Base-by-base conservation (phyloP, 2,888 invertebrate genomes). In the Taphrorychus bicolor region DNA sequence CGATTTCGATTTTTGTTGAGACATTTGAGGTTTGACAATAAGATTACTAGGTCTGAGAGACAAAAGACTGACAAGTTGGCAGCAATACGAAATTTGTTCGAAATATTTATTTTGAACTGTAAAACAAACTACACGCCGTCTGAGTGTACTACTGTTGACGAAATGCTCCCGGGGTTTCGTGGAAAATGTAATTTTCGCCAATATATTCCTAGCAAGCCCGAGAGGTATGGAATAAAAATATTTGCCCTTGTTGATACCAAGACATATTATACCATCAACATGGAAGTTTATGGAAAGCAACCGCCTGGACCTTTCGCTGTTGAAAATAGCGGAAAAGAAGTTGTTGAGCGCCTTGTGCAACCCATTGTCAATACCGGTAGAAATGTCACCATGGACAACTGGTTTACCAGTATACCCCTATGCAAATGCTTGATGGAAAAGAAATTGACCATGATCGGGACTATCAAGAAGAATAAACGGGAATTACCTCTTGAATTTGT, bases 151-250 rank as follows among this genome's bases (percentile, higher is more conserved):
- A 79, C 75, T 57, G 69, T 77, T 32, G 76, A 77, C 66, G 76
- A 76, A 70, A 75, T 73, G 62, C 64, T 77, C 24, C 70, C 66
- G 61, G 72, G 72, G 5, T 75, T 76, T 66, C 61, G 74, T 41
- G 76, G 74, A 14, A 59, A 73, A 58, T 79, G 77, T 59, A 21
- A 32, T 19, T 74, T 76, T 66, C 45, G 69, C 14, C 73, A 77
- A 61, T 79, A 78, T 64, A 78, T 77, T 11, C 73, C 78, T 65
- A 70, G 19, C 74, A 79, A 72, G 73, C 76, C 59, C 22, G 70
- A 62, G 7, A 73, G 72, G 56, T 76, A 76, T 70, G 74, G 74
- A 1, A 68, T 76, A 7, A 74, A 77, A 70, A 67, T 75, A 11
- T 75, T 71, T 66, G 73, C 76, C 4, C 41, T 75, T 19, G 67